A percentile compares a stretch with the other conserved stretches of the same genome.
Evolutionary conservation across 2,888 invertebrate genomes (phyloP).

Genomic region (Amphiduros pacificus): DNA sequence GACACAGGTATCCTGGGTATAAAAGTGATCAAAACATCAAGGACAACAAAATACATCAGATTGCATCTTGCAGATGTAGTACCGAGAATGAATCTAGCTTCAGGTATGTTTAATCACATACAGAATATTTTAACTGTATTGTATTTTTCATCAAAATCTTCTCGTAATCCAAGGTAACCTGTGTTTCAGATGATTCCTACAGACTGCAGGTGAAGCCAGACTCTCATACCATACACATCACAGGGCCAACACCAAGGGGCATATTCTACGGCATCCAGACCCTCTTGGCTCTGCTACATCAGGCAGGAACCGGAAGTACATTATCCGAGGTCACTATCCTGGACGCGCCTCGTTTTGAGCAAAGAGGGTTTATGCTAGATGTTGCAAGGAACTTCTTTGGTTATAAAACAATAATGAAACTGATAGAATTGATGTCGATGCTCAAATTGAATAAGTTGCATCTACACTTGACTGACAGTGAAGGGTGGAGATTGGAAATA

Average conservation of each 20-base stretch:
- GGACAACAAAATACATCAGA: no score
- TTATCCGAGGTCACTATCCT: slow-evolving; percentile 14
- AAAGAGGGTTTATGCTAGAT: slow-evolving; percentile 18
- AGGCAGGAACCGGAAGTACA: not conserved
- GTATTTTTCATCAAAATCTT: no score
- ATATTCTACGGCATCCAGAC: slow-evolving; percentile 28
- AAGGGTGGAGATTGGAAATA: slow-evolving; percentile 52
- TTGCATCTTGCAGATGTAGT: no score
- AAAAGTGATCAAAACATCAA: no score
- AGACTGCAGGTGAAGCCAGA: slow-evolving; percentile 16
- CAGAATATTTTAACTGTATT: no score
- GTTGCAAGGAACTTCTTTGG: slow-evolving; percentile 15
- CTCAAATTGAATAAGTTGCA: slow-evolving; percentile 51
- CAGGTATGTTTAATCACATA: no score
- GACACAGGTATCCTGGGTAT: no score
- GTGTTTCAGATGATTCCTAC: slow-evolving; percentile 14
- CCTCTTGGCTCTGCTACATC: slow-evolving; percentile 14
- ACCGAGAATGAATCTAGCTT: no score
- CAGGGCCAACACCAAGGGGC: slow-evolving; percentile 18
- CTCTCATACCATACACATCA: slow-evolving; percentile 17
- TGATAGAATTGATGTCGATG: slow-evolving; percentile 43
- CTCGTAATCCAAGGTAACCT: no score
- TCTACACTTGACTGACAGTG: slow-evolving; percentile 51
- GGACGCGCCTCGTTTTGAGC: slow-evolving; percentile 19
- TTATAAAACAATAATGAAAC: no score